phyloP scores from a whole-genome alignment of 2,797 vertebrate species.

The Anguilla anguilla region DNA sequence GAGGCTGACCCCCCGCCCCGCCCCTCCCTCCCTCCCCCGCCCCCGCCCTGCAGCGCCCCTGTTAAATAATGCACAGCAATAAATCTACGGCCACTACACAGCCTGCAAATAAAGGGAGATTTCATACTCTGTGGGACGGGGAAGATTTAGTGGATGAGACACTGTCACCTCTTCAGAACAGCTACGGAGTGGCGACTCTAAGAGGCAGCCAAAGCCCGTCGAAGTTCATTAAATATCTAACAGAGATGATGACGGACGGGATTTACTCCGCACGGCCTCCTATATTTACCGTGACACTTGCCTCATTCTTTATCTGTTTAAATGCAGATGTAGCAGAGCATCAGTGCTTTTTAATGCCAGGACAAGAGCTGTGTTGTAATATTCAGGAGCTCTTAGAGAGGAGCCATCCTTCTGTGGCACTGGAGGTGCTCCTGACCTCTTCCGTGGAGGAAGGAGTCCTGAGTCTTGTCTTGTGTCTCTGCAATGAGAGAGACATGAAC shows the following conservation, averaged over 20 bases:
- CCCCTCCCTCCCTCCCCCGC: slow-evolving; percentile 38
- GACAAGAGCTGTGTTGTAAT: slow-evolving; percentile 19
- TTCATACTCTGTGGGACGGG: slow-evolving; percentile 71
- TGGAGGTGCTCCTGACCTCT: slow-evolving; percentile 10
- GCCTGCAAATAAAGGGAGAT: slow-evolving; percentile 79
- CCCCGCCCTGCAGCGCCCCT: slow-evolving; percentile 56
- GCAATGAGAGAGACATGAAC: not conserved
- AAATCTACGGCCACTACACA: slow-evolving; percentile 79
- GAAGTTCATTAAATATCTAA: slow-evolving; percentile 80
- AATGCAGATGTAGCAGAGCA: slow-evolving; percentile 62
- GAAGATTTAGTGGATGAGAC: slow-evolving; percentile 73
- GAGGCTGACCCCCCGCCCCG: slow-evolving; percentile 42
- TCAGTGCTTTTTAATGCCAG: slow-evolving; percentile 54
- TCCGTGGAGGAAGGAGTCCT: slow-evolving; percentile 3
- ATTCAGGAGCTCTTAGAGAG: slow-evolving; percentile 33
- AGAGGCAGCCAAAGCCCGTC: slow-evolving; percentile 71
- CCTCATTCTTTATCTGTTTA: slow-evolving; percentile 66
- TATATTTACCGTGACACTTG: slow-evolving; percentile 59
- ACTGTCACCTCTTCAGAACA: slow-evolving; percentile 70
- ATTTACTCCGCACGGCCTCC: slow-evolving; percentile 74
- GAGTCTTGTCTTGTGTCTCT: slow-evolving; percentile 15
- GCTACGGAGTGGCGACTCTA: slow-evolving; percentile 76
- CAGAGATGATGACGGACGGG: slow-evolving; percentile 66
- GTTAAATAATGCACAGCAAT: slow-evolving; percentile 69
- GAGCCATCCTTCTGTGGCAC: slow-evolving; percentile 18